Evolutionary conservation across 2,113 vertebrate species (phyloP), one percentile per base, ranked within the genome.

Genomic region (Cinclus mexicanus): DNA sequence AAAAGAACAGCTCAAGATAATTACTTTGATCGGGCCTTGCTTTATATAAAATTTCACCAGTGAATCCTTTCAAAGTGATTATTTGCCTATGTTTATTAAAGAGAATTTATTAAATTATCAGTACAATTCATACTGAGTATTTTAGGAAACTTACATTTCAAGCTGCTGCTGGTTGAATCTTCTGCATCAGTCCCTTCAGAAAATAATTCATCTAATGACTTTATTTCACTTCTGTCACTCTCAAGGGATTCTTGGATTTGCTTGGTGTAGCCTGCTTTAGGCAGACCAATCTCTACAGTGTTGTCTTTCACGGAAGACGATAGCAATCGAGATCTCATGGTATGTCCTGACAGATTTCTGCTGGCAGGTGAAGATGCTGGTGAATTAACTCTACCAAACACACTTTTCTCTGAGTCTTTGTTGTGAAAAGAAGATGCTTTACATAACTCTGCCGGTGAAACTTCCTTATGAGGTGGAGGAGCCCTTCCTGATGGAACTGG

Each of bases 181-280:
- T 97, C 92, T 77, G 85, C 68, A 33, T 46, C 41, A 7, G 4
- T 15, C 35, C 82, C 93, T 60, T 93, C 71, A 1, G 97, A 97
- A 85, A 98, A 98, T 14, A 98, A 97, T 57, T 98, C 98, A 12
- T 98, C 98, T 69, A 98, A 65, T 12, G 98, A 98, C 22, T 81
- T 95, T 18, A 98, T 90, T 77, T 98, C 96, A 26, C 96, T 98
- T 53, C 20, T 86, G 15, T 94, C 93, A 0, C 86, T 93, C 90
- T 92, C 41, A 59, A 50, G 22, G 3, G 98, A 97, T 3, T 68
- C 95, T n/a, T 86, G 83, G 11, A 94, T 97, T 8, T 41, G 88
- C 65, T 68, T 78, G 33, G 24, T 24, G 22, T 69, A 72, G 22
- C 41, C 85, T 59, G 5, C 29, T 52, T 44, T 29, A 10, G 83